Percentiles rank a stretch among this genome's conserved stretches.
These are phyloP conservation scores for Platorchestia sp. DNA, from an alignment of 1,140 invertebrate genomes.

Conservation along the genomic window DNA sequence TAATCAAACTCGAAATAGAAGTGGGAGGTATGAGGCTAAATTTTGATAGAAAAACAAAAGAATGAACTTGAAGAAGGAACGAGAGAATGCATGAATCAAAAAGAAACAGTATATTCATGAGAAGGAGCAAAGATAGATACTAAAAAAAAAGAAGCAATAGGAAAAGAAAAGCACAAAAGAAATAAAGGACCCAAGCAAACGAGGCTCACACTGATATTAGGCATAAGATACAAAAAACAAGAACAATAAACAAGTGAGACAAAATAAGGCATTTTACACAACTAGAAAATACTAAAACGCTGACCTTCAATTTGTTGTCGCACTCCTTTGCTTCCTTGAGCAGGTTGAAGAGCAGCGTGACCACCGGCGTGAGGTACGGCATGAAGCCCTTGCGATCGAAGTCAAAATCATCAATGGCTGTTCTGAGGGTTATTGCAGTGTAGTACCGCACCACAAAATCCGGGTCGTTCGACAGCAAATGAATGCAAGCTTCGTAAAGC, in stretches of 20 bases:
- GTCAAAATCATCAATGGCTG: slow-evolving; percentile 91
- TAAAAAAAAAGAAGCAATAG: neutral
- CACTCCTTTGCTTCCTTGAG: slow-evolving; percentile 90
- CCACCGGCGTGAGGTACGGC: slow-evolving; percentile 83
- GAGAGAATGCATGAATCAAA: no score
- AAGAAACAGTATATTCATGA: neutral
- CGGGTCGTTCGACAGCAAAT: slow-evolving; percentile 68
- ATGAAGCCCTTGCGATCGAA: slow-evolving; percentile 89
- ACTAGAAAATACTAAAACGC: neutral
- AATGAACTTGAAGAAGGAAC: no score
- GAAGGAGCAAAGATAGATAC: neutral
- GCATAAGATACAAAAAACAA: slow-evolving; percentile 26
- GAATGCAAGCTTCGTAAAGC: slow-evolving; percentile 66
- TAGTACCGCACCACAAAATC: slow-evolving; percentile 82
- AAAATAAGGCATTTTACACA: neutral
- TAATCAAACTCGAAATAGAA: no score
- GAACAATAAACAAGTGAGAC: slow-evolving; percentile 57
- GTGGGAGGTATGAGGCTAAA: no score
- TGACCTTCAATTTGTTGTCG: slow-evolving; percentile 79
- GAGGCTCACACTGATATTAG: no score
- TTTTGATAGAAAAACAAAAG: no score
- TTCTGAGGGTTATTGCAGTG: slow-evolving; percentile 82
- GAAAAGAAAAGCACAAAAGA: slow-evolving; percentile 62
- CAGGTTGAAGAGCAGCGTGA: slow-evolving; percentile 84
- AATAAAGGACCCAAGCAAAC: no score